Evolutionary conservation across 2,113 vertebrate species (phyloP).

Genomic region (Oreochromis niloticus): DNA sequence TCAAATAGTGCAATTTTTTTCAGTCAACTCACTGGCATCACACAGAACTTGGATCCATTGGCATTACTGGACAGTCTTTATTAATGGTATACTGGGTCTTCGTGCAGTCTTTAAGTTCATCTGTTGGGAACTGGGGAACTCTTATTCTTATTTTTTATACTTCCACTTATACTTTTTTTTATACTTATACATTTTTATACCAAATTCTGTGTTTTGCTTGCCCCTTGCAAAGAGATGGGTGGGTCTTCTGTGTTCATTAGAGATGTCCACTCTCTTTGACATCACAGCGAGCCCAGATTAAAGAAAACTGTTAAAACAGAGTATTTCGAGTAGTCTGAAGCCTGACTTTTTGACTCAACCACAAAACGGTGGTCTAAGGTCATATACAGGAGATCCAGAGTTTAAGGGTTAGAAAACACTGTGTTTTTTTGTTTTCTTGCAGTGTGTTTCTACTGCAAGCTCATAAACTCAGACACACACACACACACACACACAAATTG

Average conservation of each 20-base stretch:
- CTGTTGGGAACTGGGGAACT: background rate
- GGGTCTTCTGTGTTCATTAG: background rate
- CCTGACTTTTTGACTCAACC: background rate
- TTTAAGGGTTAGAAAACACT: background rate
- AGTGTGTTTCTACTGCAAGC: background rate
- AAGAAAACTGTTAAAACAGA: background rate
- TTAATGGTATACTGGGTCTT: background rate
- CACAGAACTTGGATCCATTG: background rate
- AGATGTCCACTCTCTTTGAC: background rate
- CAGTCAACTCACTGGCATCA: background rate
- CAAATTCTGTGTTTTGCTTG: background rate
- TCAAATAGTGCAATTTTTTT: background rate
- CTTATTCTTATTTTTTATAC: background rate
- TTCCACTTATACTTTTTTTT: background rate
- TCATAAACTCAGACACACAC: background rate
- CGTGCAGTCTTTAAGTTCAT: background rate
- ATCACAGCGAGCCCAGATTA: background rate
- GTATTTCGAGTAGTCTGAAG: background rate
- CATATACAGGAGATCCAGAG: background rate
- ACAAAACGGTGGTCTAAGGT: background rate
- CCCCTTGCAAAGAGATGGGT: background rate
- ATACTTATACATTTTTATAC: background rate
- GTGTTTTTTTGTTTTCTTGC: background rate
- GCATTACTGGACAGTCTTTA: background rate
- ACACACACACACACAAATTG: slow-evolving; percentile 6